A percentile compares a stretch with the other conserved stretches of the same genome.
Evolutionary conservation across 2,797 vertebrate species (phyloP).

Genomic region (Graptemys geographica): DNA sequence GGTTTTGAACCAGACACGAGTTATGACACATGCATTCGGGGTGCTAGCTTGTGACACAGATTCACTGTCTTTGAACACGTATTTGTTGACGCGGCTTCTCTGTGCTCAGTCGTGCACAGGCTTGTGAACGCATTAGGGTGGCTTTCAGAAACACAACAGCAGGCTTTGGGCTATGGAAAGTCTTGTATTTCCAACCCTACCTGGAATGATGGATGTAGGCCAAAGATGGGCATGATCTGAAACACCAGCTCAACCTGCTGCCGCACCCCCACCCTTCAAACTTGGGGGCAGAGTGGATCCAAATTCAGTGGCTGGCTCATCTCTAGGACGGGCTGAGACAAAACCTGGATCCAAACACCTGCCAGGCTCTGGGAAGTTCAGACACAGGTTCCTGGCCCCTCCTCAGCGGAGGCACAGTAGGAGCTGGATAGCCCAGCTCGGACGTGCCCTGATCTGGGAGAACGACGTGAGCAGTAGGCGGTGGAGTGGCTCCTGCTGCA

Average conservation of each 20-base stretch:
- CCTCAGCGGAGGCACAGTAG: not conserved
- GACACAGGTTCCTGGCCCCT: not conserved
- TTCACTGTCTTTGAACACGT: not conserved
- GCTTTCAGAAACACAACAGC: not conserved
- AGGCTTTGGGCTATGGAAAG: not conserved
- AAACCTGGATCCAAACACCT: not conserved
- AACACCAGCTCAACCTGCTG: not conserved
- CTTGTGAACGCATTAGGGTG: not conserved
- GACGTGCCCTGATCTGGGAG: not conserved
- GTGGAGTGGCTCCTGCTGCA: not conserved
- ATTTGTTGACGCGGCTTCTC: not conserved
- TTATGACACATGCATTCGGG: not conserved
- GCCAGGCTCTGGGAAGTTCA: not conserved
- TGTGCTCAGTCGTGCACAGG: not conserved
- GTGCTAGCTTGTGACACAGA: not conserved
- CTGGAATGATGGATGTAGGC: not conserved
- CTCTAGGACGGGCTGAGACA: not conserved
- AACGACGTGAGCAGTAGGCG: not conserved
- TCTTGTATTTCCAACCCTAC: not conserved
- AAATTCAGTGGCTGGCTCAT: not conserved
- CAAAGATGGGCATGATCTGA: not conserved
- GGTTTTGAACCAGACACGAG: not conserved
- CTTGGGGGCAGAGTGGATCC: not conserved
- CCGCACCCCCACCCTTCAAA: not conserved
- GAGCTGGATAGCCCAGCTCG: not conserved